phyloP scores from a whole-genome alignment of 2,888 invertebrate genomes.

The Archaeoteleia sp. region DNA sequence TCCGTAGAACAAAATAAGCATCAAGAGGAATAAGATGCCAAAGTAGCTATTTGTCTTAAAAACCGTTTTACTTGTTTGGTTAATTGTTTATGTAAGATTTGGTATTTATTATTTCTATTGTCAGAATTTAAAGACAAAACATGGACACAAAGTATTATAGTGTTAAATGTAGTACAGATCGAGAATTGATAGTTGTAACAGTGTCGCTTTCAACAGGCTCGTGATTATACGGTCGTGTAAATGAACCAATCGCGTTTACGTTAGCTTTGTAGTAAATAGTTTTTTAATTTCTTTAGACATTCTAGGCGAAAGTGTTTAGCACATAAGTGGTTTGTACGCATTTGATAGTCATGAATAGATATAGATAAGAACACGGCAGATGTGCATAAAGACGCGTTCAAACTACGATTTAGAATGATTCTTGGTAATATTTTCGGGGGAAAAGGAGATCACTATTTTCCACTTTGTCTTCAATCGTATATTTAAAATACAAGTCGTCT shows the following conservation, averaged over 20 bases:
- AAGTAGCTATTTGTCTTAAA: slow-evolving; percentile 16
- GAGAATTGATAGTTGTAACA: neutral
- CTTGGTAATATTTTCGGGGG: no score
- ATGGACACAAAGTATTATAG: slow-evolving; percentile 35
- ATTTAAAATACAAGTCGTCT: no score
- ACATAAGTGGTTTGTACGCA: slow-evolving; percentile 8
- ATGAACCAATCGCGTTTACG: slow-evolving; percentile 1
- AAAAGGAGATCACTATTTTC: no score
- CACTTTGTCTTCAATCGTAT: no score
- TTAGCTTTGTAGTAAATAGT: slow-evolving; percentile 13
- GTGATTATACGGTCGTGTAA: slow-evolving; percentile 16
- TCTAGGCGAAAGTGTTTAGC: slow-evolving; percentile 1
- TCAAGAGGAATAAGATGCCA: slow-evolving; percentile 29
- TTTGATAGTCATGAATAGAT: slow-evolving; percentile 5
- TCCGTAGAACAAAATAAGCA: slow-evolving; percentile 3
- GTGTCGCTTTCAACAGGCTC: slow-evolving; percentile 21
- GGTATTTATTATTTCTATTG: slow-evolving; percentile 15
- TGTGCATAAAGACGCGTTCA: no score
- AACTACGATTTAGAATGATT: no score
- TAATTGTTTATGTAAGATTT: neutral
- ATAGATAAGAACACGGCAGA: no score
- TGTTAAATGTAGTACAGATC: slow-evolving; percentile 18
- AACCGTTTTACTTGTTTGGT: slow-evolving; percentile 19
- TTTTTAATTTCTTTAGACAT: slow-evolving; percentile 1
- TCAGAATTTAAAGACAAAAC: slow-evolving; percentile 7